Evolutionary conservation across 2,888 invertebrate genomes (phyloP), one percentile per base, ranked within the genome.

Genomic region (Drosophila borealis): DNA sequence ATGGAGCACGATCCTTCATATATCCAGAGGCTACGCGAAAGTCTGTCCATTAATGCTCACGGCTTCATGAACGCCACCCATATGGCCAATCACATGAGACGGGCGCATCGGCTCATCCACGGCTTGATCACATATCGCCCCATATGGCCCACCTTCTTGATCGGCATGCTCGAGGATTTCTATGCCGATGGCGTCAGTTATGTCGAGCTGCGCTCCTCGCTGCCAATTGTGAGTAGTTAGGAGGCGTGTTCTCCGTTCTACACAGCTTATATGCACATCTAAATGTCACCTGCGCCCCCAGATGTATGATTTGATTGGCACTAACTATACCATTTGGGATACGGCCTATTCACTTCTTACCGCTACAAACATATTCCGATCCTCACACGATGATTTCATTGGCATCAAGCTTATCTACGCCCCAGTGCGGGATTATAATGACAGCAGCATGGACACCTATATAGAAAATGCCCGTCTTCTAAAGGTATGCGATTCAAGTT

Each of bases 371-470:
- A 2, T 93, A 92, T 75, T 96, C 95, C 80, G 89, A 92, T 19
- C 87, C 83, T 10, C 93, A 19, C 91, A 95, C 88, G 94, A 94
- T 0, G 94, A 94, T 70, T 96, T 95, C 68, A 84, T 94, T 37
- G 96, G 96, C 0, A 93, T 94, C 0, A 95, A 94, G 86, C 78
- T 96, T 1, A 96, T 96, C 71, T 96, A 94, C 77, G 95, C 95
- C 0, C 95, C 95, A 0, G 74, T 90, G 0, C 93, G 95, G 60
- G 90, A 90, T 1, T 93, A 93, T 0, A 89, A 93, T 11, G 83
- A 81, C 2, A 64, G 75, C 4, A 86, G 90, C 0, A 80, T 95
- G 6, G 88, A 92, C 0, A 78, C 8, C 1, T 78, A 83, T 39
- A 3, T 85, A 29, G 49, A 42, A 0, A 88, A 75, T 63, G 85